Evolutionary conservation across 64 coral and sea anemone genomes (phyloP), one percentile per base, ranked within the genome.

Genomic region (Pocillopora verrucosa): DNA sequence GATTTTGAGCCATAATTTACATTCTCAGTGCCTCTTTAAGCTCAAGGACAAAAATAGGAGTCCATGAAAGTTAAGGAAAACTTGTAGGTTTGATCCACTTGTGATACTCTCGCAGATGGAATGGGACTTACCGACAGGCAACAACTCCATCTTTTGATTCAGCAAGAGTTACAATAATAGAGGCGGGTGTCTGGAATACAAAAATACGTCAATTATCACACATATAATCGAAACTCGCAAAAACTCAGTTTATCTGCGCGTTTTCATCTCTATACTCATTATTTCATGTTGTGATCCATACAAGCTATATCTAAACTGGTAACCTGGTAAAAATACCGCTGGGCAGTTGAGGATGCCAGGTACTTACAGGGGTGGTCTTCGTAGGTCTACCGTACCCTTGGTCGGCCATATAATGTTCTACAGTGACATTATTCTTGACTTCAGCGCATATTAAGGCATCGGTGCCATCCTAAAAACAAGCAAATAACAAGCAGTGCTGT

Each of bases 391-490:
- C 70, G 82, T 96, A 96, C 14, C 87, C 87, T 58, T 67, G 34
- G 37, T 87, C 80, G 3, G 30, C 85, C 5, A 86, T 0, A 74
- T 96, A 96, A 56, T 93, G 94, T 15, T 92, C 91, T 67, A 93
- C 60, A 60, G 61, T 58, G 4, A 75, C 88, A 34, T 74, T 56
- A 0, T 76, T 59, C 22, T 61, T 16, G 34, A 59, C 78, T 1
- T 64, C 58, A 20, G 78, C 73, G 80, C 94, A 96, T 59, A 96
- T 93, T 4, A 96, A 59, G 10, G 94, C 80, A 36, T 96, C 91
- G 11, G 91, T 82, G 2, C 78, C 94, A 59, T 63, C 61, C 94
- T 96, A 9, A 36, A 61, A 60, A 80, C 3, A 30, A 12, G 24
- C 14, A n/a, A 56, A 13, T n/a, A 80, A 80, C 41, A 51, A 7